Percentiles rank a stretch among this genome's conserved stretches.
phyloP scores from a whole-genome alignment of 1,140 invertebrate genomes.

The Phymorhynchus buccinoides region DNA sequence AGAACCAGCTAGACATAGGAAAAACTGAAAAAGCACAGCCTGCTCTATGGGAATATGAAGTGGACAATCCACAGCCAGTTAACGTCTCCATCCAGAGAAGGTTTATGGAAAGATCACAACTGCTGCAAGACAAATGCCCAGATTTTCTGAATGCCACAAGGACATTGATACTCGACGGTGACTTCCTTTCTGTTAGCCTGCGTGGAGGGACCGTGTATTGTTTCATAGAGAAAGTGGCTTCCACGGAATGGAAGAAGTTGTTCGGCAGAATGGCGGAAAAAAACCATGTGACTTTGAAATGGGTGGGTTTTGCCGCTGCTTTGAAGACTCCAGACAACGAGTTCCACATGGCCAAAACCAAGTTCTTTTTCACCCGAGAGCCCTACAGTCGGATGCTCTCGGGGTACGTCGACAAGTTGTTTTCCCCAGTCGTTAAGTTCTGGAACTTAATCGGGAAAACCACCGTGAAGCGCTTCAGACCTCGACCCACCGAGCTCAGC shows the following conservation, averaged over 20 bases:
- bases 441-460: constrained; percentile 61
- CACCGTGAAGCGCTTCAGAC: constrained; percentile 55
- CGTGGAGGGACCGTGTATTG: not conserved
- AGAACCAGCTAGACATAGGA: not conserved
- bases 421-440: constrained; percentile 65
- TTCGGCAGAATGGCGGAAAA: not conserved
- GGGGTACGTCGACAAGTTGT: constrained; percentile 65
- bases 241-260: not conserved
- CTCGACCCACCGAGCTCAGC: constrained; percentile 37
- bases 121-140: not conserved
- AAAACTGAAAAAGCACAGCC: not conserved
- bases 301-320: not conserved
- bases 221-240: not conserved
- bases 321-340: not conserved
- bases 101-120: not conserved
- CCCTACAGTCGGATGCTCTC: constrained; percentile 63
- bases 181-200: not conserved
- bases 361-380: constrained; percentile 63
- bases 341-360: not conserved
- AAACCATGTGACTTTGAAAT: not conserved
- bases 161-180: not conserved
- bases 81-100: not conserved
- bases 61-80: too few species aligned
- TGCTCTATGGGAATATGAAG: not conserved
- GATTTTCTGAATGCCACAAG: not conserved